These are phyloP conservation scores for Micropoecilia bifurca DNA, from an alignment of 2,797 vertebrate species.

Conservation along the genomic window DNA sequence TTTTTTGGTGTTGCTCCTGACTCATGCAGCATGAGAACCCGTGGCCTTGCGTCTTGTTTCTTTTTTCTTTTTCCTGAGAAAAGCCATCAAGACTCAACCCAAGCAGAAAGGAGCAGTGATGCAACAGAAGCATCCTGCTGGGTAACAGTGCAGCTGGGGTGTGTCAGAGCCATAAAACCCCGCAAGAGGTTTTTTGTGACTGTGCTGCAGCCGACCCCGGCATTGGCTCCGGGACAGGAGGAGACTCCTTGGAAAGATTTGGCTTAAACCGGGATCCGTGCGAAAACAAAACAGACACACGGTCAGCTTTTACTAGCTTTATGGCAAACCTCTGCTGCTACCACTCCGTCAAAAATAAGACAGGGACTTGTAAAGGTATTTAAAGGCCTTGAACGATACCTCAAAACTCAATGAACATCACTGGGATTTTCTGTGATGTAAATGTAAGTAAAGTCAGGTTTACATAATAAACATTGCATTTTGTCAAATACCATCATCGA, in stretches of 20 bases:
- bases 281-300: not conserved
- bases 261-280: not conserved
- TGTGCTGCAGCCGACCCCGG: not conserved
- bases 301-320: not conserved
- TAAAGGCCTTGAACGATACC: not conserved
- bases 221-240: not conserved
- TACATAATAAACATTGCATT: too few relatives aligned
- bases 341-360: conserved; percentile 11
- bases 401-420: not conserved
- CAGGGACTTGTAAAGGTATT: not conserved
- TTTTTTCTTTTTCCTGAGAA: conserved; percentile 21
- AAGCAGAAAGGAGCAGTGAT: conserved; percentile 44
- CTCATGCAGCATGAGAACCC: conserved; percentile 29
- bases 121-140: conserved; percentile 40
- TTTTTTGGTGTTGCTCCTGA: conserved; percentile 11
- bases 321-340: conserved; percentile 9
- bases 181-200: conserved; percentile 1
- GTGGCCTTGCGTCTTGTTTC: not conserved
- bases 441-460: not conserved
- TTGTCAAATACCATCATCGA: too few relatives aligned
- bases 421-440: not conserved
- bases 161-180: conserved; percentile 42
- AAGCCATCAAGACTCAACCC: conserved; percentile 12
- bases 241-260: not conserved
- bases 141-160: conserved; percentile 31